These are phyloP conservation scores for Nomada ferruginata DNA, from an alignment of 2,888 invertebrate species.

Conservation along the genomic window DNA sequence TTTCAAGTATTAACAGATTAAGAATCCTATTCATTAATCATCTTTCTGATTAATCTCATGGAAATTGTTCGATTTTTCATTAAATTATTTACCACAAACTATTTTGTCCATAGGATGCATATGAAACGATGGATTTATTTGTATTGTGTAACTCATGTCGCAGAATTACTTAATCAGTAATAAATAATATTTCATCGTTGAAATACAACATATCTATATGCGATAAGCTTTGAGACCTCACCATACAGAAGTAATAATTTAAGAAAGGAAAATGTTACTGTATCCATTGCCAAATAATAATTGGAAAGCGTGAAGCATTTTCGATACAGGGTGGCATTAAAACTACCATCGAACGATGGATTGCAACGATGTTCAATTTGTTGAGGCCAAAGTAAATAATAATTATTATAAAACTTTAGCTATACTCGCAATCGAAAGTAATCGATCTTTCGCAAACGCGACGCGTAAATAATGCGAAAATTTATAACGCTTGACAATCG, in stretches of 20 bases:
- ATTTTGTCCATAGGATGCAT: constrained; percentile 23
- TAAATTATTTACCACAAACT: background rate
- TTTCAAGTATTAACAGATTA: background rate
- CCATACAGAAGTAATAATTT: constrained; percentile 22
- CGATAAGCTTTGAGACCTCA: constrained; percentile 25
- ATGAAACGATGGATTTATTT: constrained; percentile 3
- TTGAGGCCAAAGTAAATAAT: constrained; percentile 5
- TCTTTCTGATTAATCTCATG: too few species aligned
- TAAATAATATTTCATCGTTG: background rate
- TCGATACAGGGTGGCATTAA: background rate
- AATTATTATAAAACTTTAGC: background rate
- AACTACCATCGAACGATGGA: constrained; percentile 2
- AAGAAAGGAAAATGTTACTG: background rate
- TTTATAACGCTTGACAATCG: background rate
- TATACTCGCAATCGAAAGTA: constrained; percentile 11
- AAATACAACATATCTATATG: background rate
- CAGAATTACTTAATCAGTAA: too few species aligned
- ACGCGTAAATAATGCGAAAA: background rate
- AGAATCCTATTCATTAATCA: too few species aligned
- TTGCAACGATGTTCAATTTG: constrained; percentile 8
- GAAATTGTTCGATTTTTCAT: background rate
- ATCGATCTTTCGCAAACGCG: constrained; percentile 1
- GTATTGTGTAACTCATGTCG: background rate
- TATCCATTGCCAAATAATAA: background rate
- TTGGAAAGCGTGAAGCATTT: background rate